Base-by-base conservation (phyloP, 64 coral and sea anemone species). In the Porites australiensis region DNA sequence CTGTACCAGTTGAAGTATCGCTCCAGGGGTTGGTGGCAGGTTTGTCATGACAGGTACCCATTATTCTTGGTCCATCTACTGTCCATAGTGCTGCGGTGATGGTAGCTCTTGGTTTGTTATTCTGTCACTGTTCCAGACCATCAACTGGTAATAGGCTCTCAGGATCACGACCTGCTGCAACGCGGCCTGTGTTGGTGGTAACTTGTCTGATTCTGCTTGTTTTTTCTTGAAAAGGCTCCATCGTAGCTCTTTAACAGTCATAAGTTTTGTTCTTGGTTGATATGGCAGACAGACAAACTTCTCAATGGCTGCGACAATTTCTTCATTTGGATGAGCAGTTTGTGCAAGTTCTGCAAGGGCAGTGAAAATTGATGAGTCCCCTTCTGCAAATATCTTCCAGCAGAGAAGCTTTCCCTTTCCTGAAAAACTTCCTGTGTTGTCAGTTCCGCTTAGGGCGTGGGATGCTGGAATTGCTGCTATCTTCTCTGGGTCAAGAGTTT, bases 401-500 rank as follows among this genome's bases (percentile, higher is more conserved):
- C 69, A 92, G 5, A 43, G 71, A 50, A 20, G 3, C 53, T 92
- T 86, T 86, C 11, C 90, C 14, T 86, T n/a, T 0, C 48, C 44
- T 64, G 70, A 51, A 53, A 86, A 84, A 60, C 79, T 50, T n/a
- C 90, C 90, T 5, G 90, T 92, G 48, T 92, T 91, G 70, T 93
- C 82, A 54, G 82, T 82, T 84, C 82, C 91, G 58, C 46, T 93
- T 3, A 77, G 58, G 13, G 90, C 19, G 60, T 92, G 90, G 43
- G 86, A 92, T 2, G 72, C 72, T 43, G 90, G 82, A 13, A 69
- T 82, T 66, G 90, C 69, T 4, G 70, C 86, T 59, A 71, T 61
- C 46, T 27, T 88, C 47, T 21, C 65, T 66, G 63, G 50, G 16
- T 82, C 82, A 13, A 78, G 69, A 62, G 79, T 20, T 14, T 48